phyloP scores from a whole-genome alignment of 2,888 invertebrate species.

The Pasiphila rectangulata region DNA sequence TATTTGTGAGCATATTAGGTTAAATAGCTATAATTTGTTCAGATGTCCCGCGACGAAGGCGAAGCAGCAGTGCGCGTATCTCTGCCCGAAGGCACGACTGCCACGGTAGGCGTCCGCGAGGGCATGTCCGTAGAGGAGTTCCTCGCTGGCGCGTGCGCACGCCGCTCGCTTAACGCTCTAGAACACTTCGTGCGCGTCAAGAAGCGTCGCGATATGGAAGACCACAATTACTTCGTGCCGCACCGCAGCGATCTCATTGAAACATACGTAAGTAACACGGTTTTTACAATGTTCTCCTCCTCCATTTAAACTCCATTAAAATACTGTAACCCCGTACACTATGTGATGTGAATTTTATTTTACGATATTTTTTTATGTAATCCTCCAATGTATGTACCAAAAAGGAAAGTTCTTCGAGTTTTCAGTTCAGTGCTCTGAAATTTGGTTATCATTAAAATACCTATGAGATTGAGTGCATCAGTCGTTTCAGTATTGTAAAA shows the following conservation, averaged over 20 bases:
- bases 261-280: slow-evolving; percentile 96
- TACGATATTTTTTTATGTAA: no score
- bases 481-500: neutral
- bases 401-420: no score
- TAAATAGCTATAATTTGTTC: no score
- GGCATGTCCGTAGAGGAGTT: slow-evolving; percentile 98
- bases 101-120: slow-evolving; percentile 92
- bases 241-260: slow-evolving; percentile 96
- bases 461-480: no score
- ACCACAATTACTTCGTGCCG: slow-evolving; percentile 97
- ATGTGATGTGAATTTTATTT: no score
- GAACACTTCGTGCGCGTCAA: slow-evolving; percentile 98
- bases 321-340: neutral
- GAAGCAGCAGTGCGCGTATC: slow-evolving; percentile 95
- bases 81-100: slow-evolving; percentile 90
- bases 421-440: no score
- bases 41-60: slow-evolving; percentile 93
- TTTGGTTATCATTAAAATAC: no score
- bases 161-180: slow-evolving; percentile 94
- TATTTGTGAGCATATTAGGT: no score
- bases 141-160: slow-evolving; percentile 93
- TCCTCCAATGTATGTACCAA: no score
- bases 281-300: no score
- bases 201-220: slow-evolving; percentile 96
- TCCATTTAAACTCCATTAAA: no score